phyloP scores from a whole-genome alignment of 2,888 invertebrate genomes.

The Crematogaster levior region DNA sequence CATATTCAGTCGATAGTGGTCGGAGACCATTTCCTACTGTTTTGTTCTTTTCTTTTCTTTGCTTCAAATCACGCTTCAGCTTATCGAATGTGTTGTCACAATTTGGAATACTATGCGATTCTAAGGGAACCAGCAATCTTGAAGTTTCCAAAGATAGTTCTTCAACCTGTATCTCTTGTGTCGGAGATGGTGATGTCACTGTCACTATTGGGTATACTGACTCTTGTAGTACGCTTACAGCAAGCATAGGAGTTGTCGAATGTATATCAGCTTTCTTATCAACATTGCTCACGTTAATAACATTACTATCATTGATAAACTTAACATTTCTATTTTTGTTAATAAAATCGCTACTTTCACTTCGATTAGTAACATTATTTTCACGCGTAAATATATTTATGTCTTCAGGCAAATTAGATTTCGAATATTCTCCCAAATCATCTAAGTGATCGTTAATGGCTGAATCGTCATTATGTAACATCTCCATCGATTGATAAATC shows the following conservation, averaged over 20 bases:
- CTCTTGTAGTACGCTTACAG: background rate
- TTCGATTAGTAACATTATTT: conserved; percentile 19
- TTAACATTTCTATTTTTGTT: background rate
- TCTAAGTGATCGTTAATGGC: background rate
- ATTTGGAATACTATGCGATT: conserved; percentile 25
- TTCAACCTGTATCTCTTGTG: conserved; percentile 71
- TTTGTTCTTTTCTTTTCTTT: conserved; percentile 79
- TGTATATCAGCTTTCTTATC: background rate
- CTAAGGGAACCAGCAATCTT: conserved; percentile 71
- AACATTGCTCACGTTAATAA: background rate
- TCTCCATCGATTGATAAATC: conserved; percentile 66
- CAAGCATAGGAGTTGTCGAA: background rate
- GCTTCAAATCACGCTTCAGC: conserved; percentile 78
- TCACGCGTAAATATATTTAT: background rate
- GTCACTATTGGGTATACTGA: conserved; percentile 68
- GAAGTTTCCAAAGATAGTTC: conserved; percentile 61
- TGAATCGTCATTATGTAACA: conserved; percentile 60
- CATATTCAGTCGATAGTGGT: conserved; percentile 80
- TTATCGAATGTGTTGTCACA: conserved; percentile 75
- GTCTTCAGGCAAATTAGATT: conserved; percentile 1
- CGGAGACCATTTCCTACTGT: conserved; percentile 72
- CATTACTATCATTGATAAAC: background rate
- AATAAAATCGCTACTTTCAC: background rate
- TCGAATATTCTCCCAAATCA: background rate
- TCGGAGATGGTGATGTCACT: conserved; percentile 80